Percentiles rank a stretch among this genome's conserved stretches.
These are phyloP conservation scores for Lumbricus terrestris DNA, from an alignment of 2,888 invertebrate genomes.

Conservation along the genomic window DNA sequence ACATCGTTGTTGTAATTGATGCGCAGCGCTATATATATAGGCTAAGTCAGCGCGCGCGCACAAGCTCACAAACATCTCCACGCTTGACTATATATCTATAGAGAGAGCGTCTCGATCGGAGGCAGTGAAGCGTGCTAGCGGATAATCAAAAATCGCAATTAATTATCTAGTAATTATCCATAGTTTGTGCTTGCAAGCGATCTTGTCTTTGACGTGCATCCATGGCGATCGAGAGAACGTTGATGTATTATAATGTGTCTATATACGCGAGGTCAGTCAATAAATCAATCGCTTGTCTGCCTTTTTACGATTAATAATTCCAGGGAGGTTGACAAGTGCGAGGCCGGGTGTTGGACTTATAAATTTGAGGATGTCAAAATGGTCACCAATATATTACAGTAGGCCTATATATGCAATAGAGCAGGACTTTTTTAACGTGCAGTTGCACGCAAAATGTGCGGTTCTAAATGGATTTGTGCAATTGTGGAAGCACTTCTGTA, in stretches of 20 bases:
- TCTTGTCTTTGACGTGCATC: neutral
- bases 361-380: neutral
- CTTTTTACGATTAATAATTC: neutral
- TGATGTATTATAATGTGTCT: too few relatives aligned
- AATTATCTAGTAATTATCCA: neutral
- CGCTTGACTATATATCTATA: too few relatives aligned
- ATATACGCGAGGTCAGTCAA: neutral
- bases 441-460: too few relatives aligned
- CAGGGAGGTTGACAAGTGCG: neutral
- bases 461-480: too few relatives aligned
- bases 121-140: neutral
- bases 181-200: neutral
- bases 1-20: neutral
- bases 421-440: too few relatives aligned
- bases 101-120: neutral
- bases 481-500: too few relatives aligned
- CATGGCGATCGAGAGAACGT: too few relatives aligned
- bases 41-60: too few relatives aligned
- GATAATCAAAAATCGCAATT: constrained; percentile 3
- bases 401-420: too few relatives aligned
- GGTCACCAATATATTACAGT: too few relatives aligned
- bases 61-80: too few relatives aligned
- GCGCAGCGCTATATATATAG: too few relatives aligned
- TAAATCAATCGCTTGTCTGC: neutral
- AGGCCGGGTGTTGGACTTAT: neutral